Evolutionary conservation across 2,888 invertebrate species (phyloP), one percentile per base, ranked within the genome.

Genomic region (Cylindroiulus punctatus): DNA sequence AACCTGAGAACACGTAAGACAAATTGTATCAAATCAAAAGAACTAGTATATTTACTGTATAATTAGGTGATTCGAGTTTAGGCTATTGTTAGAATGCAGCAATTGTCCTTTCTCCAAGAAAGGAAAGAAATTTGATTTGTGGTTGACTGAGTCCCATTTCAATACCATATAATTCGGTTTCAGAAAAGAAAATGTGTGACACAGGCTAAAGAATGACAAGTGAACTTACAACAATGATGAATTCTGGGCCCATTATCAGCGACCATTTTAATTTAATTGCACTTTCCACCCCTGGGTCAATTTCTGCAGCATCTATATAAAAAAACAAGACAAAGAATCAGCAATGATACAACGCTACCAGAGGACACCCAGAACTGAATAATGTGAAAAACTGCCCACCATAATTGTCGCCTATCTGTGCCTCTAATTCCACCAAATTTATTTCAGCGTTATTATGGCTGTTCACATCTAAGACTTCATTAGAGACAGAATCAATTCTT

Each of bases 181-280:
- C 7, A 36, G n/a, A 47, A 47, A 26, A 26, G 22, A 65, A 36
- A 36, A 36, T 36, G 2, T 36, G 36, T 57, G 26, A 19, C 8
- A 5, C 8, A 5, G 22, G 10, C 57, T 12, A 44, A 65, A 3
- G 22, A 22, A 76, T 30, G 14, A 30, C 26, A 2, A 76, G 10
- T 76, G 14, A 30, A 89, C 91, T 89, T 89, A 96, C 95, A 90
- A 98, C 94, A 90, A 98, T 96, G 91, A 97, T 95, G 89, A 95
- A 94, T 87, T 96, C 95, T 86, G 94, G 93, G 4, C 93, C 93
- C 88, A 98, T 93, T 88, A 97, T 94, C 89, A 95, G 94, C 88
- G 95, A 94, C 92, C 92, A 92, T 88, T 91, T 90, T 95, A 96
- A 96, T 90, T 96, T 96, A 87, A 94, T 95, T 32, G 95, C 92